Base-by-base conservation (phyloP, 2,113 vertebrate species). In the Acanthochromis polyacanthus region DNA sequence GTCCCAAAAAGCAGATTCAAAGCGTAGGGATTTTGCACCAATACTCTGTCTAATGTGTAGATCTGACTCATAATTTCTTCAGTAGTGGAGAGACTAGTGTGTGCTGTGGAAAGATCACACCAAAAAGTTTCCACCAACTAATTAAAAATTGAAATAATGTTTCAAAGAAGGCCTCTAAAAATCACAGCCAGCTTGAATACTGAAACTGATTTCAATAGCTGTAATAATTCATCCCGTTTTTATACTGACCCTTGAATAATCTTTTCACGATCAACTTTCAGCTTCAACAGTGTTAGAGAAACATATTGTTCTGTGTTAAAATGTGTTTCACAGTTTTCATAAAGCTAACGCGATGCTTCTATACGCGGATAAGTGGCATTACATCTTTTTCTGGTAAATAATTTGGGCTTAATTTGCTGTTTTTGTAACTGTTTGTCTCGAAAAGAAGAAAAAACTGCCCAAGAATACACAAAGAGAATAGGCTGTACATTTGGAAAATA, bases 141-240 rank as follows among this genome's bases (percentile, higher is more conserved):
- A 62, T 56, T 11, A 62, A 48, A 56, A 38, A 1, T 0, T 66
- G 4, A 55, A 22, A 20, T 30, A 46, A 16, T 58, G 0, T 55
- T 68, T 0, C 0, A 68, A 55, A 0, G 65, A n/a, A 22, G 25
- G 17, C 17, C 0, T 57, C 48, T n/a, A 19, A 50, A 50, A 46
- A 43, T 30, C 30, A 55, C 52, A 25, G 10, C 12, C 15, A 12
- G 25, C 25, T 25, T 55, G 22, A 25, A 55, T 11, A 55, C 22
- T 14, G 20, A 55, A 22, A 14, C 22, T 55, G 12, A 55, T 23
- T 23, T 14, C 22, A n/a, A 4, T 55, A 15, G 52, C 52, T 55
- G 20, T 23, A 25, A 55, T 55, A 4, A 23, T 22, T 15, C 20
- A 10, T 22, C 52, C 52, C 20, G 20, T 53, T 53, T 9, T 4